Evolutionary conservation across 2,113 vertebrate species (phyloP), one percentile per base, ranked within the genome.

Genomic region (Eulacestoma nigropectus): DNA sequence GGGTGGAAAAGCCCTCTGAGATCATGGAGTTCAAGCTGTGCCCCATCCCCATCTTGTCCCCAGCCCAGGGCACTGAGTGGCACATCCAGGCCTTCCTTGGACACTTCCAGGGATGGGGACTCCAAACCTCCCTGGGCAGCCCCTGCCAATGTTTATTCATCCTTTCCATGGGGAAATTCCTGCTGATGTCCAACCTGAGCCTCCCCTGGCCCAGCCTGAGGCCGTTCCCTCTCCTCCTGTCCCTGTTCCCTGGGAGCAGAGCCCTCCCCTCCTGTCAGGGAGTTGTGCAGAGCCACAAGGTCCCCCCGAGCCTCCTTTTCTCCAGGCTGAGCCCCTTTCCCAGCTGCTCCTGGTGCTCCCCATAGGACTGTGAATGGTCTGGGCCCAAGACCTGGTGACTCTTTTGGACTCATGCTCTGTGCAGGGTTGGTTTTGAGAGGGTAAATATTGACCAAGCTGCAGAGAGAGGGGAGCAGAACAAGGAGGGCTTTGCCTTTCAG

Each of bases 121-220:
- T n/a, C 46, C 69, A 74, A 9, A 11, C 27, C 27, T 46, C 19
- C 46, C 19, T 59, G 69, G 33, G 1, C 44, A 82, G 9, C 2
- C 2, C 4, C 4, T 46, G 3, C 47, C 74, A 70, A 2, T 0
- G 9, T 1, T 1, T 39, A 0, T 4, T 0, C 2, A 6, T 1
- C 50, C 10, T 60, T 59, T 59, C 52, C 52, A 50, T 20, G 44
- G 0, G 0, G 33, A 67, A 89, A 59, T 82, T 82, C 69, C 39
- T 74, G 10, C 44, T 52, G 37, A 0, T 67, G 5, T 8, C 44
- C 59, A 13, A 1, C 30, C 67, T 56, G 42, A 6, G 1, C 67
- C 47, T 72, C 1, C 32, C 42, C 26, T 56, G 42, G 17, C 35
- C 12, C 76, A 65, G 14, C 42, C 14, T 44, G 68, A 33, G 59